Base-by-base conservation (phyloP, 1,140 invertebrate genomes). In the Homalodisca vitripennis region DNA sequence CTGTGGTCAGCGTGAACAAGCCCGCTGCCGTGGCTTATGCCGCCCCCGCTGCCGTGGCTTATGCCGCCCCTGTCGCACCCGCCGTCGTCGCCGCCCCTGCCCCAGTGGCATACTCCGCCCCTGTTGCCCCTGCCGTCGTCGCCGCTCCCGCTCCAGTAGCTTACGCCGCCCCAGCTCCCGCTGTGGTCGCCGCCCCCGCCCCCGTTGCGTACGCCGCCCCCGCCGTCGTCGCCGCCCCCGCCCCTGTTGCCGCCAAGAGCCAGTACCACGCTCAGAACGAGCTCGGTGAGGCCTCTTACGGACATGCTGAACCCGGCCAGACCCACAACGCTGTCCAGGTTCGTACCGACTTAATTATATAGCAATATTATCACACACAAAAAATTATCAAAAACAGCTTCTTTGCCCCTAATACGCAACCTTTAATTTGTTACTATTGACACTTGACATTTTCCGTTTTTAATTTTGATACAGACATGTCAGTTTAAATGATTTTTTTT, bases 201-300 rank as follows among this genome's bases (percentile, higher is more conserved):
- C 29, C 71, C 41, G 57, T 67, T 57, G 66, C 65, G 63, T 34
- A 62, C 29, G 47, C 67, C 31, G 68, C 65, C 57, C 29, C 67
- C 46, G 34, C 71, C 26, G 29, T 64, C 68, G 75, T 71, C 71
- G 75, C 73, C 53, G 51, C 72, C 67, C 75, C 73, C 69, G 72
- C 75, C 71, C 75, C 75, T 68, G 67, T 71, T 46, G 66, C 65
- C 30, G 67, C 57, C 62, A 73, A 70, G 82, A 47, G 74, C 72
- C 81, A 84, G 77, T 85, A 85, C 82, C 85, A 86, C 76, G 80
- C 84, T 71, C 78, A 84, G 73, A 84, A 87, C 75, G 78, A 83
- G 73, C 80, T 82, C n/a, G 84, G 84, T 29, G 82, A 84, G 73
- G 83, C 83, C 72, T 74, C 80, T 72, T 85, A 84, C 78, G 84